phyloP scores from a whole-genome alignment of 2,797 vertebrate species.

The Sebastes cheni region DNA sequence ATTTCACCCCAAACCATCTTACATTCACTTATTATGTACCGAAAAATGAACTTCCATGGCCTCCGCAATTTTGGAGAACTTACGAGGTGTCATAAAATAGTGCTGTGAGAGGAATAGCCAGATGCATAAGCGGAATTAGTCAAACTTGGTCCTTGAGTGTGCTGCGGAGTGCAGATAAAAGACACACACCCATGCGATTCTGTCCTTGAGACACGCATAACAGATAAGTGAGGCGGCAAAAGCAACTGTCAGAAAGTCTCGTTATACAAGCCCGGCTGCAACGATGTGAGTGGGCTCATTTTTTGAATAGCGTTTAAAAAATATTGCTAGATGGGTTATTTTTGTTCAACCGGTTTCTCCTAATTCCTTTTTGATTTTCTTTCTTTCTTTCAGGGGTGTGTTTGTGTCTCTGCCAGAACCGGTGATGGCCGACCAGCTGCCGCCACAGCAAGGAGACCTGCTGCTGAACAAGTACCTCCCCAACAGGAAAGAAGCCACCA shows the following conservation, averaged over 20 bases:
- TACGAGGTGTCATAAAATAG: not conserved
- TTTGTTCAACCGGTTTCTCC: too few relatives aligned
- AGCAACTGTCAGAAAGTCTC: slow-evolving; percentile 25
- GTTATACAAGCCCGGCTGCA: rapidly evolving
- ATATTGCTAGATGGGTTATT: too few relatives aligned
- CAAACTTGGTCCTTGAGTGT: not conserved
- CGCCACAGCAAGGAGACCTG: slow-evolving; percentile 20
- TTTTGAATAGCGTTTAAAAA: too few relatives aligned
- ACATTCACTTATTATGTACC: too few relatives aligned
- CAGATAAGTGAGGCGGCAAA: slow-evolving; percentile 55
- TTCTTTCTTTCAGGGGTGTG: slow-evolving; percentile 27
- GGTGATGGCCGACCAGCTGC: slow-evolving; percentile 46
- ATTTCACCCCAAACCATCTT: too few relatives aligned
- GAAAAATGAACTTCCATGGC: too few relatives aligned
- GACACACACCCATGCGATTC: slow-evolving; percentile 30
- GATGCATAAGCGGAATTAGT: not conserved
- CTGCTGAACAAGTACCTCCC: slow-evolving; percentile 37
- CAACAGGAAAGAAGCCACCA: slow-evolving; percentile 11
- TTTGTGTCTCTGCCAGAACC: slow-evolving; percentile 35
- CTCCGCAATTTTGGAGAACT: too few relatives aligned
- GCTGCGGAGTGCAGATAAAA: slow-evolving; percentile 62
- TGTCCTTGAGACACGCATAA: slow-evolving; percentile 26
- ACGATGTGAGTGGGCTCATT: slow-evolving; percentile 31
- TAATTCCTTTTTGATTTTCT: too few relatives aligned
- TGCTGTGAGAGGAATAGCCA: not conserved